A percentile compares a stretch with the other conserved stretches of the same genome.
phyloP scores from a whole-genome alignment of 2,888 invertebrate genomes.

The Clostera curtula region DNA sequence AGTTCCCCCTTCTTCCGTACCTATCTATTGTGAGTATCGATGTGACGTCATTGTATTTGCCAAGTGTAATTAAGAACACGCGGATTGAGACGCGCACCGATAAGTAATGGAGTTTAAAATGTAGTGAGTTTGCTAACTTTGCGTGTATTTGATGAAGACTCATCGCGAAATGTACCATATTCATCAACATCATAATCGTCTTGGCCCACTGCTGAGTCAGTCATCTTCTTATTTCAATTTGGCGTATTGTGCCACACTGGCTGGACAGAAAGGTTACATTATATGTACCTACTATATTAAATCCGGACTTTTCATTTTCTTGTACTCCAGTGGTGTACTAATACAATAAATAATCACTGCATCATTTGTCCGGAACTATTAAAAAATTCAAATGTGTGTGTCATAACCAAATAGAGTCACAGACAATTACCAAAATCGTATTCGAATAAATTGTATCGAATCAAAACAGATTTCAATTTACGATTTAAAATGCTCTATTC shows the following conservation, averaged over 20 bases:
- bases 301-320: too few species aligned
- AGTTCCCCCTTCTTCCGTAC: conserved; percentile 39
- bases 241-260: too few species aligned
- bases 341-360: too few species aligned
- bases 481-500: conserved; percentile 37
- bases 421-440: conserved; percentile 27
- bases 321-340: too few species aligned
- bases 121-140: conserved; percentile 21
- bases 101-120: conserved; percentile 33
- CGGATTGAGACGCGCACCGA: conserved; percentile 41
- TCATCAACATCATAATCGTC: too few species aligned
- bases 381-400: conserved; percentile 28
- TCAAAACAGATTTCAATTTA: conserved; percentile 22
- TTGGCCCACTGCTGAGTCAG: too few species aligned
- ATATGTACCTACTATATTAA: too few species aligned
- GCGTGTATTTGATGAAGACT: conserved; percentile 25
- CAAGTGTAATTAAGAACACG: conserved; percentile 66
- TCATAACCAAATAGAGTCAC: conserved; percentile 24
- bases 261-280: too few species aligned
- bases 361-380: conserved; percentile 18
- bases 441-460: too few species aligned
- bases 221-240: too few species aligned
- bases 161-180: too few species aligned
- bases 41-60: conserved; percentile 63
- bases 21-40: conserved; percentile 43